Base-by-base conservation (phyloP, 2,888 invertebrate species). In the Epirrhoe tristata region DNA sequence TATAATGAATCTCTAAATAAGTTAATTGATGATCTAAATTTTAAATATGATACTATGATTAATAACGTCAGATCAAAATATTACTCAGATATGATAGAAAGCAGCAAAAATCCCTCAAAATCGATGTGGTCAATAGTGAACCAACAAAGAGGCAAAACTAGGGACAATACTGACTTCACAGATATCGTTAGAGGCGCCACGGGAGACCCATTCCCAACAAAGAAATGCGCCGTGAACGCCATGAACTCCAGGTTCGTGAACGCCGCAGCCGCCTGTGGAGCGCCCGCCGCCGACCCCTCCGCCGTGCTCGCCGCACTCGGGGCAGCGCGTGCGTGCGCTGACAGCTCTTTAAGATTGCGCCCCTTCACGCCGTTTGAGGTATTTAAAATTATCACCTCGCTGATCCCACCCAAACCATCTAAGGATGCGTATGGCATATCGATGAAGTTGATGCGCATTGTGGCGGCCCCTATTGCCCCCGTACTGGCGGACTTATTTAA, bases 21-120 rank as follows among this genome's bases (percentile, higher is more conserved):
- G 24, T 36, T 36, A 5, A 36, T 36, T 10, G 6, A 6, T 1
- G 36, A 36, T 10, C 36, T 51, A 10, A 51, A 51, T 51, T 24
- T 6, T 0, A 51, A 51, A 24, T 51, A 51, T 10, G 51, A 51
- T 7, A 10, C 8, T 10, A 24, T 24, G 10, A 51, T 51, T 31
- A 24, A 10, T 6, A 16, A 3, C 8, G 16, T 24, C 4, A 56
- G 24, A 56, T n/a, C 43, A 7, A 5, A 53, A 53, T 53, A 34
- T 17, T 53, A 53, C 14, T 34, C 32, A 6, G 34, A 53, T 14
- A 53, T 53, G 5, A 53, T 53, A 6, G n/a, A 34, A n/a, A 53
- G 34, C n/a, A 53, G 53, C 14, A 53, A 53, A 53, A 53, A 53
- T n/a, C 12, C 32, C n/a, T 32, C 32, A 6, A 53, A 53, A n/a